A percentile compares a stretch with the other conserved stretches of the same genome.
phyloP scores from a whole-genome alignment of 1,140 invertebrate genomes.

The Probaryconus sp. region DNA sequence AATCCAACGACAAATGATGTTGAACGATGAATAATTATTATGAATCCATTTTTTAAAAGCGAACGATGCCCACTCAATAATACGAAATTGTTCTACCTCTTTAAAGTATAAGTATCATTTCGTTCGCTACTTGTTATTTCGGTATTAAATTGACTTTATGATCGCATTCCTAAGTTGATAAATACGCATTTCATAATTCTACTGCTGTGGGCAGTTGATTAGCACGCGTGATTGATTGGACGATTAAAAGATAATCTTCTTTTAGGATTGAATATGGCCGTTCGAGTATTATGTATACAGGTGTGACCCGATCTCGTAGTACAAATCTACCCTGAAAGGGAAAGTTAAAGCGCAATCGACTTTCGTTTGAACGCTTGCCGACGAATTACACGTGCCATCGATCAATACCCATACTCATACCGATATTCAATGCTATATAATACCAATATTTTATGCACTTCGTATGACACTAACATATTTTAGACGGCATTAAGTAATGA shows the following conservation, averaged over 20 bases:
- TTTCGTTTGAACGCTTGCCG: slow-evolving; percentile 50
- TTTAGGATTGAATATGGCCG: slow-evolving; percentile 20
- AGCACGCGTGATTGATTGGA: slow-evolving; percentile 16
- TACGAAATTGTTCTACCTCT: too few relatives aligned
- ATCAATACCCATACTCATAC: slow-evolving; percentile 48
- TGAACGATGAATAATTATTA: too few relatives aligned
- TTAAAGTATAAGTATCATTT: background rate
- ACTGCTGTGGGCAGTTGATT: background rate
- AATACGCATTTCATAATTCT: background rate
- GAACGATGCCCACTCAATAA: too few relatives aligned
- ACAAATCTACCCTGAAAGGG: slow-evolving; percentile 56
- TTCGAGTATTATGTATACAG: slow-evolving; percentile 12
- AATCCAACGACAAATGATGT: too few relatives aligned
- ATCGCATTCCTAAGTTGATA: background rate
- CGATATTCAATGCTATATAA: slow-evolving; percentile 4
- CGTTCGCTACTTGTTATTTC: background rate
- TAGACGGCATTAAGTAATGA: slow-evolving; percentile 14
- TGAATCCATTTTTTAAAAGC: too few relatives aligned
- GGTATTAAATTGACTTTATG: too few relatives aligned
- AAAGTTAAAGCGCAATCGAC: slow-evolving; percentile 60
- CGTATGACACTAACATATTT: slow-evolving; percentile 15
- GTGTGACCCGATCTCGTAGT: slow-evolving; percentile 30
- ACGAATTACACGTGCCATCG: slow-evolving; percentile 52
- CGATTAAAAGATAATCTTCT: slow-evolving; percentile 32
- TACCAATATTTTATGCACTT: slow-evolving; percentile 43